These are phyloP conservation scores for Pollenia griseotomentosa DNA, from an alignment of 2,888 invertebrate species.

Conservation along the genomic window DNA sequence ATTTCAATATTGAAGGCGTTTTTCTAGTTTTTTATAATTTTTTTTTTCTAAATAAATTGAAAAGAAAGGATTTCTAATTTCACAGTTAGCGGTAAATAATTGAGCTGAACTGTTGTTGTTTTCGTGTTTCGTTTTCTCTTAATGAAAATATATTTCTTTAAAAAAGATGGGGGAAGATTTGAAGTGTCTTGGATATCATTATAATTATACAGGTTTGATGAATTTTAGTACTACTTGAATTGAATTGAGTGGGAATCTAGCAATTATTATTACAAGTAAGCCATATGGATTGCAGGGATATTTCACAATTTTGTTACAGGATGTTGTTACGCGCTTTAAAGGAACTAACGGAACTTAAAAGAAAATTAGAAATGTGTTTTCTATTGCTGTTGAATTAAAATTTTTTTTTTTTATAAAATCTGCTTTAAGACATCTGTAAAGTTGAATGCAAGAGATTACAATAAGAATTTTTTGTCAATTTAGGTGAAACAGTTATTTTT, in stretches of 20 bases:
- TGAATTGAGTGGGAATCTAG: conserved; percentile 38
- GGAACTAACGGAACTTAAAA: conserved; percentile 51
- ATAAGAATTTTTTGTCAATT: conserved; percentile 17
- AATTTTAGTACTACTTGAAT: not conserved
- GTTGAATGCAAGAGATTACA: conserved; percentile 10
- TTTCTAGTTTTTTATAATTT: conserved; percentile 32
- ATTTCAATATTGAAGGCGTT: conserved; percentile 65
- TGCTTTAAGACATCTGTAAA: conserved; percentile 44
- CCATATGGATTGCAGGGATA: conserved; percentile 39
- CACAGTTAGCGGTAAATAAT: conserved; percentile 66
- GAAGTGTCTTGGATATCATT: conserved; percentile 63
- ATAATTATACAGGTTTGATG: conserved; percentile 31
- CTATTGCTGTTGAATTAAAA: not conserved
- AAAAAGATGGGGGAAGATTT: conserved; percentile 23
- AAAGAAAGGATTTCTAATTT: conserved; percentile 68
- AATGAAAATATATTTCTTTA: conserved; percentile 38
- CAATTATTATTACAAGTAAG: conserved; percentile 4
- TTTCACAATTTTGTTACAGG: conserved; percentile 55
- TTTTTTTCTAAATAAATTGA: conserved; percentile 34
- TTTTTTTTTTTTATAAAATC: not conserved
- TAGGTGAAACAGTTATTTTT: conserved; percentile 49
- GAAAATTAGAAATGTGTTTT: not conserved
- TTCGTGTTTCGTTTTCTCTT: conserved; percentile 5
- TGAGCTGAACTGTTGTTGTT: conserved; percentile 43
- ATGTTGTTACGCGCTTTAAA: conserved; percentile 47